These are phyloP conservation scores for Saccostrea glomerata DNA, from an alignment of 1,140 invertebrate genomes.

Conservation along the genomic window DNA sequence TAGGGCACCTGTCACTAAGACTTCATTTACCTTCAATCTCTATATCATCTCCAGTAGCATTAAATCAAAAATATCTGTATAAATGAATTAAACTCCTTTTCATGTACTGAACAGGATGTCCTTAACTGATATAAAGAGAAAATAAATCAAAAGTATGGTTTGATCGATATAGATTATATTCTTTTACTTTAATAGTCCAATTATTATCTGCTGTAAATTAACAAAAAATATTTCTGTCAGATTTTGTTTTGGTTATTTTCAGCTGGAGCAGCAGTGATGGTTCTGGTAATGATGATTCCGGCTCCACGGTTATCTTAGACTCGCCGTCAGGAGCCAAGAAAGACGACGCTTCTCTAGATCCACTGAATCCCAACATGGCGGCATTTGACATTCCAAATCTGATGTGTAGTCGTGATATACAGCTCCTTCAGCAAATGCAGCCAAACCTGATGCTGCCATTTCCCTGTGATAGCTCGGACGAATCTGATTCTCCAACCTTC, in stretches of 20 bases:
- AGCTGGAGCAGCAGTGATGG: constrained; percentile 53
- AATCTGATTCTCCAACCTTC: constrained; percentile 64
- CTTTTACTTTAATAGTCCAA: too few species aligned
- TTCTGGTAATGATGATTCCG: constrained; percentile 80
- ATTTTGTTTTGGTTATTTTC: neutral
- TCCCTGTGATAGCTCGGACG: constrained; percentile 60
- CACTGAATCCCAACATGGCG: neutral
- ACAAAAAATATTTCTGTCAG: too few species aligned
- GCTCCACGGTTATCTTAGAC: constrained; percentile 83
- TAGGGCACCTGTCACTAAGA: too few species aligned
- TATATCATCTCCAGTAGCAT: too few species aligned
- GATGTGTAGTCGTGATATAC: neutral
- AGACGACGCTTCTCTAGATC: constrained; percentile 18
- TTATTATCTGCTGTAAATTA: too few species aligned
- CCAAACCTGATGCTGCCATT: constrained; percentile 16
- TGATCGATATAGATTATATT: too few species aligned
- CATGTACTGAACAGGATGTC: too few species aligned
- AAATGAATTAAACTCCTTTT: too few species aligned
- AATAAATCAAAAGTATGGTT: too few species aligned
- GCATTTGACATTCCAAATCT: constrained; percentile 2
- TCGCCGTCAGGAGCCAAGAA: constrained; percentile 78
- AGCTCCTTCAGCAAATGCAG: constrained; percentile 27
- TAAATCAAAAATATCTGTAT: too few species aligned
- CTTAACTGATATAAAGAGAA: too few species aligned
- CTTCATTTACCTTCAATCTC: too few species aligned